Evolutionary conservation across 2,113 vertebrate species (phyloP).

Genomic region (Hucho hucho): DNA sequence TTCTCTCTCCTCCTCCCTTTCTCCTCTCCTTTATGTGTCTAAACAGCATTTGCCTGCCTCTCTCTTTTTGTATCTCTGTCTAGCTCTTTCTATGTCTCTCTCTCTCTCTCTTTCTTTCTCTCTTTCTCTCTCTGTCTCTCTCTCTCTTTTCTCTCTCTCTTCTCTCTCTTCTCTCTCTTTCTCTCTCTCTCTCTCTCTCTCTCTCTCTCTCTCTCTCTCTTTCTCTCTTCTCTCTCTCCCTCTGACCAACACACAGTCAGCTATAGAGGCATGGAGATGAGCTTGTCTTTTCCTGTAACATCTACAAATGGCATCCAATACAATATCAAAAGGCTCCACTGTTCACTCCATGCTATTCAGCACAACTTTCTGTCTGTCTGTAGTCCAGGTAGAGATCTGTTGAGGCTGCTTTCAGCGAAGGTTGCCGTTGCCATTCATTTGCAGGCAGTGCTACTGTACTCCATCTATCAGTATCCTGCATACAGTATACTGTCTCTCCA

Average conservation of each 20-base stretch:
- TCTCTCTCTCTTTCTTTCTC: no score
- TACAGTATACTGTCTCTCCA: no score
- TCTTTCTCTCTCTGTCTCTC: no score
- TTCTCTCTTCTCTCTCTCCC: no score
- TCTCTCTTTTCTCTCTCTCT: no score
- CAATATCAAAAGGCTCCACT: conserved; percentile 34
- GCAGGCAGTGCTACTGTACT: no score
- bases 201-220: no score
- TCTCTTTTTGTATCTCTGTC: neutral
- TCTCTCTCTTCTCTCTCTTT: no score
- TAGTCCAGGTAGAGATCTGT: neutral
- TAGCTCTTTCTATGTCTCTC: conserved; percentile 16
- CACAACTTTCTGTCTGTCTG: neutral
- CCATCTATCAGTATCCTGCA: no score
- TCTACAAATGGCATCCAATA: conserved; percentile 38
- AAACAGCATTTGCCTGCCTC: conserved; percentile 16
- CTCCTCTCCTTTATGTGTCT: conserved; percentile 1
- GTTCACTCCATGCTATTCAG: neutral
- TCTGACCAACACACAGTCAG: no score
- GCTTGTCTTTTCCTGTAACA: conserved; percentile 39
- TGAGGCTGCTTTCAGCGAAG: neutral
- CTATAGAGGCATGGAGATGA: conserved; percentile 20
- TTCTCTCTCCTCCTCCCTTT: neutral
- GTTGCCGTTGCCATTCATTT: no score
- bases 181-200: no score